These are phyloP conservation scores for Rattus norvegicus DNA, from an alignment of 2,113 vertebrate genomes.

Conservation along the genomic window DNA sequence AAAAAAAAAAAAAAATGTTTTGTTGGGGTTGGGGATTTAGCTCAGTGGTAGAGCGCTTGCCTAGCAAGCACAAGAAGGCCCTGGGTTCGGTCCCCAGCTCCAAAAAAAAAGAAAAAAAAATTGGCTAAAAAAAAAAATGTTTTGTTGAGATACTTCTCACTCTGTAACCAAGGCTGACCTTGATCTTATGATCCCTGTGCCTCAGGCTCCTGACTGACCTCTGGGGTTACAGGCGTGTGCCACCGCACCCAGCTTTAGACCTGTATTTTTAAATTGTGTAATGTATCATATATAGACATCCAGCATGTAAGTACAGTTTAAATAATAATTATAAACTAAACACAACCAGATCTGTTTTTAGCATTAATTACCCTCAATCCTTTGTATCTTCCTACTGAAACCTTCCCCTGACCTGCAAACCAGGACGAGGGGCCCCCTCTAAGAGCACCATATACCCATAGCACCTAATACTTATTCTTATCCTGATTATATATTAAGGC, in stretches of 20 bases:
- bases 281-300: background rate
- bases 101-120: too few relatives aligned
- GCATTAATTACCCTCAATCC: slow-evolving; percentile 31
- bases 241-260: background rate
- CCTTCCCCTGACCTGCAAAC: slow-evolving; percentile 8
- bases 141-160: background rate
- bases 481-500: background rate
- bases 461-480: background rate
- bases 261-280: slow-evolving; percentile 58
- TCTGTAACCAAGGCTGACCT: background rate
- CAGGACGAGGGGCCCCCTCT: background rate
- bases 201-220: background rate
- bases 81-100: too few relatives aligned
- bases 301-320: slow-evolving; percentile 29
- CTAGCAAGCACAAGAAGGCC: too few relatives aligned
- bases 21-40: background rate
- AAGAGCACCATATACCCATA: background rate
- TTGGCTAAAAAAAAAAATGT: background rate
- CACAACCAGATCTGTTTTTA: slow-evolving; percentile 50
- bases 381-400: slow-evolving; percentile 52
- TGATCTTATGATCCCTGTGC: background rate
- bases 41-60: too few relatives aligned
- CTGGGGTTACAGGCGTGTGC: background rate
- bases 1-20: background rate
- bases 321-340: slow-evolving; percentile 69